phyloP scores from a whole-genome alignment of 2,113 vertebrate genomes.

The Trematomus loennbergii region DNA sequence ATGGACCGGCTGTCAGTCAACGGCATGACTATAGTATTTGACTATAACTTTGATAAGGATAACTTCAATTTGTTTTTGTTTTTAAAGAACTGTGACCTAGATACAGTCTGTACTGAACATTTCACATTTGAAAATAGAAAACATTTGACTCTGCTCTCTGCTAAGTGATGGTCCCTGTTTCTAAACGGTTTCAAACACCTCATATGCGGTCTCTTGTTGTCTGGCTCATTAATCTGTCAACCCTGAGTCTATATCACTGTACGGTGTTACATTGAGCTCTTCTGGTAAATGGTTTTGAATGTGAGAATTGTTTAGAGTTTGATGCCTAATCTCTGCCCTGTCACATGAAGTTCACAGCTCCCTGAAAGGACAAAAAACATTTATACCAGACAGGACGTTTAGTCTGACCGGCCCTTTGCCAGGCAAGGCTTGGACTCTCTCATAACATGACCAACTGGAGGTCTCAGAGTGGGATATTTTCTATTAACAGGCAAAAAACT shows the following conservation, averaged over 20 bases:
- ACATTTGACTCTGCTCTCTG: no score
- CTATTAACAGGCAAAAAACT: slow-evolving; percentile 6
- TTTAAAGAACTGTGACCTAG: no score
- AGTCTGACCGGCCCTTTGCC: slow-evolving; percentile 23
- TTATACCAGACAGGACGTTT: slow-evolving; percentile 16
- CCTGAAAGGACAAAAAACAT: slow-evolving; percentile 33
- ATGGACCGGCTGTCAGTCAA: slow-evolving; percentile 3
- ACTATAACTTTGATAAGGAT: no score
- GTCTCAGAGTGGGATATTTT: slow-evolving; percentile 21
- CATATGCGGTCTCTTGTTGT: not conserved
- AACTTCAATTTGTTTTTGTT: no score
- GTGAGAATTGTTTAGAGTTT: not conserved
- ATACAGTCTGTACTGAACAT: no score
- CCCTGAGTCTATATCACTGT: not conserved
- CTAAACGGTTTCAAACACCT: not conserved
- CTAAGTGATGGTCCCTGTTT: not conserved
- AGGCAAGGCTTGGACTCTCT: slow-evolving; percentile 1
- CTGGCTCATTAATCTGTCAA: not conserved
- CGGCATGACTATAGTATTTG: not conserved
- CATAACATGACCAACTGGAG: not conserved
- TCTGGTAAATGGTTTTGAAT: slow-evolving; percentile 25
- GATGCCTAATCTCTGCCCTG: slow-evolving; percentile 15
- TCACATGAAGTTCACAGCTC: slow-evolving; percentile 19
- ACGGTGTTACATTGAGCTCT: not conserved
- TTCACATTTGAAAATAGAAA: no score